phyloP scores from a whole-genome alignment of 1,140 invertebrate species.

The Panagrolaimus sp. region DNA sequence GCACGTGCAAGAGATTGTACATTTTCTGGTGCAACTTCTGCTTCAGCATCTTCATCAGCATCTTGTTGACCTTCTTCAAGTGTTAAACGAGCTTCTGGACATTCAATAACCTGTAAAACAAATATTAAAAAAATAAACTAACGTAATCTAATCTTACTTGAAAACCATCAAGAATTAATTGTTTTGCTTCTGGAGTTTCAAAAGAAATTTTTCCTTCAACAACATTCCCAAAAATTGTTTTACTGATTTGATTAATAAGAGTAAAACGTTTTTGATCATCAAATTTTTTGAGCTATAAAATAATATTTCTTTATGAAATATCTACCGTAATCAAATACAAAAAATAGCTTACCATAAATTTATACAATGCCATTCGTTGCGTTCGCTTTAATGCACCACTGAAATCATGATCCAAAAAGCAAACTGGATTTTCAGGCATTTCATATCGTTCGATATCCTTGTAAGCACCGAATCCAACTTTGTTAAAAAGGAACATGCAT shows the following conservation, averaged over 20 bases:
- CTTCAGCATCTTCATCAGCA: neutral
- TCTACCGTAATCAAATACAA: too few relatives aligned
- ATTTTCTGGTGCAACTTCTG: neutral
- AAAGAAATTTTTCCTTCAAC: conserved; percentile 1
- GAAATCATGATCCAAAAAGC: neutral
- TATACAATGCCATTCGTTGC: neutral
- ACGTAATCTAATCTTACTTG: neutral
- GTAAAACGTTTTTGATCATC: conserved; percentile 6
- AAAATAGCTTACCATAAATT: neutral
- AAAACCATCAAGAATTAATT: neutral
- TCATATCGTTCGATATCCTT: neutral
- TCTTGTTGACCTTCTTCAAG: neutral
- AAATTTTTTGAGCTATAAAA: conserved; percentile 4
- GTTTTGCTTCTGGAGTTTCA: conserved; percentile 5
- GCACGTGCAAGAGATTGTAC: neutral
- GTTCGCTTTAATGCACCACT: neutral
- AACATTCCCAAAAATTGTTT: conserved; percentile 4
- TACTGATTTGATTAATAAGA: conserved; percentile 8
- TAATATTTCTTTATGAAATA: too few relatives aligned
- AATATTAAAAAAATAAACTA: neutral
- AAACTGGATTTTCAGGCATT: neutral
- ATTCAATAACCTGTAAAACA: neutral
- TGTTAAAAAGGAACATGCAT: conserved; percentile 4
- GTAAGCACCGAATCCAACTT: neutral
- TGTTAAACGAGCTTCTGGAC: neutral